Percentiles rank a stretch among this genome's conserved stretches.
Conservation (phyloP, 2,888 invertebrate genomes). For the Dicyrtomina minuta region DNA sequence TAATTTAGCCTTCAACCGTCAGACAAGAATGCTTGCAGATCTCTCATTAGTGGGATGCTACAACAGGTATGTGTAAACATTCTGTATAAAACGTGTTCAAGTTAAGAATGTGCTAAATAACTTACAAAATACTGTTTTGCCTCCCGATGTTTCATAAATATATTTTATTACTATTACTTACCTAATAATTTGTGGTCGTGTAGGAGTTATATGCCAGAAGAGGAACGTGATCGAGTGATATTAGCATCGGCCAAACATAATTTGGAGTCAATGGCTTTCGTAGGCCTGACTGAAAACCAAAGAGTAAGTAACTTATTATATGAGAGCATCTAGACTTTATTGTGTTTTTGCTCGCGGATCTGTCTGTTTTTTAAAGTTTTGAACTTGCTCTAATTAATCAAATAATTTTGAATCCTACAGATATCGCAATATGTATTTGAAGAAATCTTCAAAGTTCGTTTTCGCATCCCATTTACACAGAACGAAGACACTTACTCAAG, state of each 20-base stretch:
- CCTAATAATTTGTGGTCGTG: too few relatives aligned
- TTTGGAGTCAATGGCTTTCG: slow-evolving; percentile 92
- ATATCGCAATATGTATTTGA: slow-evolving; percentile 91
- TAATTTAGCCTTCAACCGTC: slow-evolving; percentile 93
- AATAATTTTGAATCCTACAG: too few relatives aligned
- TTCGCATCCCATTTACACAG: slow-evolving; percentile 86
- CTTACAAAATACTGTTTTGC: too few relatives aligned
- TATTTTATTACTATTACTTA: too few relatives aligned
- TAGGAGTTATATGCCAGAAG: slow-evolving; percentile 70
- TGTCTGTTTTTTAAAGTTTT: slow-evolving; percentile 11
- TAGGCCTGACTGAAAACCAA: slow-evolving; percentile 94
- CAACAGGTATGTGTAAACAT: slow-evolving; percentile 62
- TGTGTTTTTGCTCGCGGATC: slow-evolving; percentile 5
- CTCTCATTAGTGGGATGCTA: slow-evolving; percentile 93
- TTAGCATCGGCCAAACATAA: slow-evolving; percentile 94
- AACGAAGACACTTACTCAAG: slow-evolving; percentile 87
- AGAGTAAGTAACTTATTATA: slow-evolving; percentile 59
- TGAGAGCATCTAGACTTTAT: too few relatives aligned
- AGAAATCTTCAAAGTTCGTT: slow-evolving; percentile 86
- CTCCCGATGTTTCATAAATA: too few relatives aligned
- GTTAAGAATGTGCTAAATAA: too few relatives aligned
- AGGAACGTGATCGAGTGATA: slow-evolving; percentile 79
- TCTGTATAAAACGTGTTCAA: too few relatives aligned
- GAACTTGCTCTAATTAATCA: slow-evolving; percentile 38
- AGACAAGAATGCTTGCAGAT: slow-evolving; percentile 97